Evolutionary conservation across 2,113 vertebrate genomes (phyloP), one percentile per base, ranked within the genome.

Genomic region (Choloepus hoffmanni): DNA sequence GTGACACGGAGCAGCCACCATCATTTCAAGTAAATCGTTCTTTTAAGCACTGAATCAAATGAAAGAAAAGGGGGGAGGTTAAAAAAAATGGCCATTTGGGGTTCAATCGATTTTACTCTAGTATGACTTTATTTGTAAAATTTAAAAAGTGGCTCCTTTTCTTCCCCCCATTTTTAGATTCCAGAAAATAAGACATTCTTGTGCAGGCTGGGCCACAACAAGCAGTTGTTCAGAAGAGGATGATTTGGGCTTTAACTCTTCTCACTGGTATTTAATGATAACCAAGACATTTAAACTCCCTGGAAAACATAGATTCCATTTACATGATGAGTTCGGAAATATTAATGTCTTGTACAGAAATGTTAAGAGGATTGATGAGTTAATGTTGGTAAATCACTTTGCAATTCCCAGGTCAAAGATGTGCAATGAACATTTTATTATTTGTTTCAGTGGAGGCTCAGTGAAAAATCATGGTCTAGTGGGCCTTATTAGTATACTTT

Each of bases 221-320:
- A 45, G 23, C 14, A 53, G 21, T 30, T 28, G 24, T 86, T 94
- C 53, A 91, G 82, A 81, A 93, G 89, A 79, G 30, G 19, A 13
- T 15, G 3, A 43, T 50, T 89, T 89, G 12, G 76, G 24, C 45
- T 90, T 89, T 81, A 84, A 26, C 83, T 87, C 18, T 62, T 79
- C 40, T 68, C 19, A 24, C 9, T 60, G 10, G 3, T 5, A 87
- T 48, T 89, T 81, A 62, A 73, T 15, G 18, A 14, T 48, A 84
- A 79, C 26, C 19, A 58, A 84, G 55, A n/a, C 68, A 88, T 82
- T 90, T 82, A 79, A 74, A 95, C 78, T 90, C 53, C 78, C 85
- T 65, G 73, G 85, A 85, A 96, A 93, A 93, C 36, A 88, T 2
- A 74, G 53, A 92, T 86, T 48, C 50, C 70, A 88, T 92, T 95